Evolutionary conservation across 2,797 vertebrate genomes (phyloP).

Genomic region (Antrozous pallidus): DNA sequence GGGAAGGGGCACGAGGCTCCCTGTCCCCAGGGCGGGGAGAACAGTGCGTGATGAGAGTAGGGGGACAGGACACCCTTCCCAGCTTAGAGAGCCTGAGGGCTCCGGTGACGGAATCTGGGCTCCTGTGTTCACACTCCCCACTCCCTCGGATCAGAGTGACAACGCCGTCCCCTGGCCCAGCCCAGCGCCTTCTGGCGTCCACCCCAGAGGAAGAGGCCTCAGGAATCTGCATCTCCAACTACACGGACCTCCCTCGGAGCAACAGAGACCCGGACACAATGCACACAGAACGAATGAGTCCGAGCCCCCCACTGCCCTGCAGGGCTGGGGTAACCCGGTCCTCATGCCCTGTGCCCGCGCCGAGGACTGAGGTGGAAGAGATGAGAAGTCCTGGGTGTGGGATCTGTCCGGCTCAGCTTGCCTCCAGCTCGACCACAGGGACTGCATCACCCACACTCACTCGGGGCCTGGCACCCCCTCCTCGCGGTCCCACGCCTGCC

Average conservation of each 20-base stretch:
- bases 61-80: not conserved
- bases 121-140: not conserved
- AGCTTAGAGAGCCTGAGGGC: not conserved
- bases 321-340: not conserved
- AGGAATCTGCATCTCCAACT: not conserved
- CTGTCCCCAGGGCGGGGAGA: not conserved
- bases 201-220: fast-evolving
- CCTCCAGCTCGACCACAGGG: fast-evolving
- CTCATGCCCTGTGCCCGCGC: fast-evolving
- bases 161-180: fast-evolving
- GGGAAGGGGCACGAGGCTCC: not conserved
- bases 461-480: fast-evolving
- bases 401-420: not conserved
- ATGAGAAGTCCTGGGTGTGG: not conserved
- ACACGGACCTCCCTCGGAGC: fast-evolving
- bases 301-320: not conserved
- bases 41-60: not conserved
- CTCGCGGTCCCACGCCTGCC: fast-evolving
- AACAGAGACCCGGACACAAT: too few relatives aligned
- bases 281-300: too few relatives aligned
- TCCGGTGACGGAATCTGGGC: not conserved
- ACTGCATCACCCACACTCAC: not conserved
- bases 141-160: not conserved
- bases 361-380: not conserved
- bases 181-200: too few relatives aligned